Percentiles rank a stretch among this genome's conserved stretches.
phyloP scores from a whole-genome alignment of 2,888 invertebrate species.

The Pandemis corylana region DNA sequence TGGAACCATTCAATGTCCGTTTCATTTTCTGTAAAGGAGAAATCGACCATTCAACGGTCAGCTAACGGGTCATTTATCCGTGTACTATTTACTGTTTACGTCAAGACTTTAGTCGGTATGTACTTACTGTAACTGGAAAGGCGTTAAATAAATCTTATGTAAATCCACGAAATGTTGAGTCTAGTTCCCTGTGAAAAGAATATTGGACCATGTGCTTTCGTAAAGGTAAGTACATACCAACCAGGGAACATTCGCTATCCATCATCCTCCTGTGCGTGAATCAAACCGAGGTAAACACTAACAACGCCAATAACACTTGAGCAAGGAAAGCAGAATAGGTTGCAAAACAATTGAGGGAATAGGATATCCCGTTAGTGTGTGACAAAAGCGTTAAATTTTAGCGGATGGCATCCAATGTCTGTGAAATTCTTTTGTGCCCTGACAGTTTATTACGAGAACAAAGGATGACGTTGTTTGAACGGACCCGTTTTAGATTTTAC shows the following conservation, averaged over 20 bases:
- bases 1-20: constrained; percentile 43
- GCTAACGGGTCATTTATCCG: constrained; percentile 18
- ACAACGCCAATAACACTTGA: constrained; percentile 9
- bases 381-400: constrained; percentile 67
- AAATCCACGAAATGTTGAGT: neutral
- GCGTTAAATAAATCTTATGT: neutral
- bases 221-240: neutral
- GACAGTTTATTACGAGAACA: constrained; percentile 80
- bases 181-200: neutral
- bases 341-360: constrained; percentile 35
- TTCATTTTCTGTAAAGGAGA: constrained; percentile 41
- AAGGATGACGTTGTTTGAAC: constrained; percentile 72
- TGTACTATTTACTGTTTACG: constrained; percentile 1
- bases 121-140: neutral
- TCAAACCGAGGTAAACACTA: constrained; percentile 7
- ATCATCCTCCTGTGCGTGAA: neutral
- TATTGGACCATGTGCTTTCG: neutral
- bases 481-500: constrained; percentile 74
- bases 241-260: neutral
- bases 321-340: constrained; percentile 48
- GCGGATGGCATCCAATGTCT: constrained; percentile 68
- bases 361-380: constrained; percentile 54
- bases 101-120: neutral
- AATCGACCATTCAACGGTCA: constrained; percentile 31
- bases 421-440: constrained; percentile 75